These are phyloP conservation scores for Drosophila tsacasi DNA, from an alignment of 1,140 invertebrate species.

Conservation along the genomic window DNA sequence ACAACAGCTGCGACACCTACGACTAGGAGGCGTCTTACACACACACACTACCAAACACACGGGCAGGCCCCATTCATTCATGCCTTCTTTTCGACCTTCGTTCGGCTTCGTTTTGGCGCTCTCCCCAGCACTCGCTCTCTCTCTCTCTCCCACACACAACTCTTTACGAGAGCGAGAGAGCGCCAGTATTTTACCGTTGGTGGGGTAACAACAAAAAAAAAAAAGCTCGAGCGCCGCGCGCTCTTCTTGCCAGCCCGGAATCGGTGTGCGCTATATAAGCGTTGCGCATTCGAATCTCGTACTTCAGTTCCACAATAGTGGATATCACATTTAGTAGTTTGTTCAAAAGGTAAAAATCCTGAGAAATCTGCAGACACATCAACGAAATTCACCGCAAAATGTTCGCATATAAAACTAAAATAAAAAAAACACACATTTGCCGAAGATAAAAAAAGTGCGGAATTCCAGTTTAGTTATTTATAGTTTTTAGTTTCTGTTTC, in stretches of 20 bases:
- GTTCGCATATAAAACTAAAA: conserved; percentile 25
- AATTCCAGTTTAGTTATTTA: conserved; percentile 43
- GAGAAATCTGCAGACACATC: conserved; percentile 1
- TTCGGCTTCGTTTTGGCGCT: conserved; percentile 25
- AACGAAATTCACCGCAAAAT: conserved; percentile 36
- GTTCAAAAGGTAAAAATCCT: conserved; percentile 72
- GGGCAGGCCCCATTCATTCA: conserved; percentile 65
- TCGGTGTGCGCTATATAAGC: conserved; percentile 76
- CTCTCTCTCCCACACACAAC: conserved; percentile 26
- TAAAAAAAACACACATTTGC: conserved; percentile 3
- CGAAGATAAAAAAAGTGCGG: conserved; percentile 31
- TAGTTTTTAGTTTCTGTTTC: conserved; percentile 31
- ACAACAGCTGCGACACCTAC: conserved; percentile 51
- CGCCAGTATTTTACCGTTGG: conserved; percentile 62
- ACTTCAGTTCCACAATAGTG: conserved; percentile 81
- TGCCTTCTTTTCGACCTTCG: conserved; percentile 79
- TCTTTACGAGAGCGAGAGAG: conserved; percentile 19
- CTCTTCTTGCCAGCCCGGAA: conserved; percentile 47
- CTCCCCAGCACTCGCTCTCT: conserved; percentile 8
- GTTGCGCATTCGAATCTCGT: conserved; percentile 78
- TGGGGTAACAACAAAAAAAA: conserved; percentile 51
- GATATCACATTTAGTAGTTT: conserved; percentile 82
- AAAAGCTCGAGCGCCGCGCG: conserved; percentile 42
- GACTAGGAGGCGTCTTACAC: conserved; percentile 60
- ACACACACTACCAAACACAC: conserved; percentile 1